Conservation (phyloP, 2,888 invertebrate species). For the Dioctria rufipes region DNA sequence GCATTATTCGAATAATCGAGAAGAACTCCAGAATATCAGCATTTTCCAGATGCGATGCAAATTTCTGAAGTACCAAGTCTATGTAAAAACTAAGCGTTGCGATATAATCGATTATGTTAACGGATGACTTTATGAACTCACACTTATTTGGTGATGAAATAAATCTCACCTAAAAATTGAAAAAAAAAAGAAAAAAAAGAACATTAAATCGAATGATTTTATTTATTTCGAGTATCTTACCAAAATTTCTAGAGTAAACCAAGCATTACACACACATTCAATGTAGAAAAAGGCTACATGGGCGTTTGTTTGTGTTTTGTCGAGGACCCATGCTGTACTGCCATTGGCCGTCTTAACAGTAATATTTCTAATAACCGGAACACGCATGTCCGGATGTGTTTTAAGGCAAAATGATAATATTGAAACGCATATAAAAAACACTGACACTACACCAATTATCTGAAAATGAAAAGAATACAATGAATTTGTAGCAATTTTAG, state of each 20-base stretch:
- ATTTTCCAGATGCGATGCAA: constrained; percentile 92
- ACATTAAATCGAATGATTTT: background rate
- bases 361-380: constrained; percentile 88
- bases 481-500: background rate
- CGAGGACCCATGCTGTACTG: constrained; percentile 86
- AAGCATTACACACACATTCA: constrained; percentile 98
- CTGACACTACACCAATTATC: constrained; percentile 98
- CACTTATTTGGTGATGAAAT: constrained; percentile 95
- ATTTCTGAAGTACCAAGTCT: constrained; percentile 90
- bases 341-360: constrained; percentile 84
- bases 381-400: constrained; percentile 98
- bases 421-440: constrained; percentile 99
- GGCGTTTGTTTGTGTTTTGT: constrained; percentile 94
- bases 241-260: constrained; percentile 98
- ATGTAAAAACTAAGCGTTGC: constrained; percentile 99
- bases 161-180: constrained; percentile 78
- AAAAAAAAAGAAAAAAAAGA: constrained; percentile 58
- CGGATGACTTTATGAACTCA: constrained; percentile 95
- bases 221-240: constrained; percentile 63
- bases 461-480: constrained; percentile 72
- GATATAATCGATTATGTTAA: constrained; percentile 99
- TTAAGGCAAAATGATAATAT: constrained; percentile 99
- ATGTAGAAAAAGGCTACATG: constrained; percentile 98
- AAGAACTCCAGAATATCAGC: constrained; percentile 98
- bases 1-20: constrained; percentile 97